Percentiles rank a stretch among this genome's conserved stretches.
phyloP scores from a whole-genome alignment of 2,113 vertebrate genomes.

The Struthidea cinerea region DNA sequence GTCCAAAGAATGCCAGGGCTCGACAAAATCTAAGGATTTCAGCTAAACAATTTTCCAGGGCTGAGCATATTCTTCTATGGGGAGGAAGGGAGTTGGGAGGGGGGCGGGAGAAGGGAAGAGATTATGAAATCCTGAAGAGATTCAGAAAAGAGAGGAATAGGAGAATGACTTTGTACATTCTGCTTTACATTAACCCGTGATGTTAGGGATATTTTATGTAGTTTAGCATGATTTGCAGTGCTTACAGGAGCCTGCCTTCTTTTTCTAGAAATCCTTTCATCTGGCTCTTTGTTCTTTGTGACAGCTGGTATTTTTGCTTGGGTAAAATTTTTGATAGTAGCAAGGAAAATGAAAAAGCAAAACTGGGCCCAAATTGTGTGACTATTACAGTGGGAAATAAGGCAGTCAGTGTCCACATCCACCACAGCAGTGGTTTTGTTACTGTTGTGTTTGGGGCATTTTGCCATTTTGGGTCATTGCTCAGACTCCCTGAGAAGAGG shows the following conservation, averaged over 20 bases:
- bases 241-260: background rate
- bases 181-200: background rate
- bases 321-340: background rate
- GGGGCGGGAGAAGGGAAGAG: background rate
- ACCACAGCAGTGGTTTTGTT: fast-evolving
- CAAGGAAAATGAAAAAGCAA: background rate
- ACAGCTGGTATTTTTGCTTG: background rate
- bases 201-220: background rate
- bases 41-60: slow-evolving; percentile 12
- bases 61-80: background rate
- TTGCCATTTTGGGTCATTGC: background rate
- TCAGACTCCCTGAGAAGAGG: background rate
- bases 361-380: background rate
- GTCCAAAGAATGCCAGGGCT: slow-evolving; percentile 21
- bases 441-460: fast-evolving
- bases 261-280: background rate
- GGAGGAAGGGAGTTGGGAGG: background rate
- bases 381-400: fast-evolving
- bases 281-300: background rate
- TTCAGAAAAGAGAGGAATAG: background rate
- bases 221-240: background rate
- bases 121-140: background rate
- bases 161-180: background rate
- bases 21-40: slow-evolving; percentile 21
- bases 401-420: fast-evolving